These are phyloP conservation scores for Lordiphosa stackelbergi DNA, from an alignment of 1,140 invertebrate genomes.

Conservation along the genomic window DNA sequence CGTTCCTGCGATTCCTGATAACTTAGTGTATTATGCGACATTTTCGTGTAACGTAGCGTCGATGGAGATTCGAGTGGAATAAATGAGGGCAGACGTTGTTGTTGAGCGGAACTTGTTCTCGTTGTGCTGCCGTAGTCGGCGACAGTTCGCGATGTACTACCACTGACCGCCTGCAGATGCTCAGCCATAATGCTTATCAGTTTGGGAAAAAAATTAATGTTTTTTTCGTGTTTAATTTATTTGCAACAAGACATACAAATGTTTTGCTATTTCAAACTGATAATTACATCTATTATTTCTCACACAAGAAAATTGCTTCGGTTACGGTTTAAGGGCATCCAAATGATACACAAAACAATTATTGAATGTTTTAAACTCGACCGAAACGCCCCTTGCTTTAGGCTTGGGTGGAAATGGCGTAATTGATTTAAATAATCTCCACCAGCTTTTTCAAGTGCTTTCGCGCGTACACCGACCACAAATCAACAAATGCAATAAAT, in stretches of 20 bases:
- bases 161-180: conserved; percentile 37
- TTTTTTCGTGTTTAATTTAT: conserved; percentile 58
- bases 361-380: conserved; percentile 4
- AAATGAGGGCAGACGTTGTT: conserved; percentile 32
- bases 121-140: conserved; percentile 63
- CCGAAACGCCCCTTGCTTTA: conserved; percentile 34
- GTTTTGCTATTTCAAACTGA: conserved; percentile 38
- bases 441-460: neutral
- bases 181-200: conserved; percentile 56
- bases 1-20: conserved; percentile 23
- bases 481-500: conserved; percentile 13
- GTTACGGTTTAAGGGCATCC: conserved; percentile 14
- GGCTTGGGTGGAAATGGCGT: neutral
- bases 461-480: conserved; percentile 13
- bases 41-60: conserved; percentile 40
- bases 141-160: conserved; percentile 31
- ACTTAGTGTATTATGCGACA: conserved; percentile 32
- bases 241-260: conserved; percentile 19
- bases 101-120: conserved; percentile 5
- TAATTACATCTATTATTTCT: conserved; percentile 26
- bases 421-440: conserved; percentile 12
- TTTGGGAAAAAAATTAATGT: conserved; percentile 42
- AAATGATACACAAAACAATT: conserved; percentile 20
- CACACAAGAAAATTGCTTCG: conserved; percentile 34
- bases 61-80: conserved; percentile 32